phyloP scores from a whole-genome alignment of 2,113 vertebrate species.

The Apistogramma diplotaenia region DNA sequence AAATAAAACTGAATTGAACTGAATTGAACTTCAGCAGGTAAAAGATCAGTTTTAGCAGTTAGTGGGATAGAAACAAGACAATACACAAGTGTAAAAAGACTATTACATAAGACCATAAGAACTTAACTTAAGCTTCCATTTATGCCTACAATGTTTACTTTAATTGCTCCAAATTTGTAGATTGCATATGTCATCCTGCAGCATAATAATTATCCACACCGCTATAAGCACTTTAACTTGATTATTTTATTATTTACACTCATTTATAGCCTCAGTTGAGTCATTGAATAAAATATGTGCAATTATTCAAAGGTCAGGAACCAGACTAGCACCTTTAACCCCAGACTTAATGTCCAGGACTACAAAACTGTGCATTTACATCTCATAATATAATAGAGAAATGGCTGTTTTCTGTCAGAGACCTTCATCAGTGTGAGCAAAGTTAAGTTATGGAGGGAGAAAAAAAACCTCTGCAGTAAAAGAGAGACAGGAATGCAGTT shows the following conservation, averaged over 20 bases:
- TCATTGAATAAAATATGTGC: not conserved
- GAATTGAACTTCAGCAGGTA: too few species aligned
- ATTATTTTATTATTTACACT: not conserved
- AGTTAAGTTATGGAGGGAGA: not conserved
- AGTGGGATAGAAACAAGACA: not conserved
- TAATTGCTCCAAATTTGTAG: not conserved
- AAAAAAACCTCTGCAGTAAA: conserved; percentile 9
- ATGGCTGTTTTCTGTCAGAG: not conserved
- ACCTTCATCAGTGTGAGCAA: not conserved
- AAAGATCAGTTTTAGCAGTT: not conserved
- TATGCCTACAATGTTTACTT: not conserved
- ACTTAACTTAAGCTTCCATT: not conserved
- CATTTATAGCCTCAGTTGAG: not conserved
- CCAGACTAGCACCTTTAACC: not conserved
- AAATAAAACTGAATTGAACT: too few species aligned
- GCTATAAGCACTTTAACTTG: not conserved
- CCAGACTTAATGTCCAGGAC: not conserved
- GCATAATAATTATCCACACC: not conserved
- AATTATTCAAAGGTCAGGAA: not conserved
- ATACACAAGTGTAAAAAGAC: not conserved
- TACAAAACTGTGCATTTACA: not conserved
- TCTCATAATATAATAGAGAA: not conserved
- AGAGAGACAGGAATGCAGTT: conserved; percentile 10
- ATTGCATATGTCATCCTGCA: not conserved
- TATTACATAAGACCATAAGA: too few species aligned